Percentiles rank a stretch among this genome's conserved stretches.
Conservation (phyloP, 2,797 vertebrate species). For the Gymnopithys bicolor region DNA sequence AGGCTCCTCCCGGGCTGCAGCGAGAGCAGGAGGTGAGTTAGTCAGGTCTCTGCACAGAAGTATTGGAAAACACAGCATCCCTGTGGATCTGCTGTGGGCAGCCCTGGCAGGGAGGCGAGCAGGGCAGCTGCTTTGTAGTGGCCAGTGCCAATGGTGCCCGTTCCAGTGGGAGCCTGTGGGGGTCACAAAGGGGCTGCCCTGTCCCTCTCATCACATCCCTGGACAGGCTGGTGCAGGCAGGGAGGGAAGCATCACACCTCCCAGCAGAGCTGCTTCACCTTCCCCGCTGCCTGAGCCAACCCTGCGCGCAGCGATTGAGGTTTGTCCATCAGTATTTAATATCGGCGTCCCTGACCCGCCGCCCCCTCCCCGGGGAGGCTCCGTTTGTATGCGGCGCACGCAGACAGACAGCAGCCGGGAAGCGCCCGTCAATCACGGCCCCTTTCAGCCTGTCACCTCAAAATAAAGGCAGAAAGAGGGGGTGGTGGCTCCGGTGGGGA, state of each 20-base stretch:
- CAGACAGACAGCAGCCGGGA: conserved; percentile 57
- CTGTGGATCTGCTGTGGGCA: accelerated
- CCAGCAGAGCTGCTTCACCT: neutral
- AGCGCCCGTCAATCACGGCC: conserved; percentile 53
- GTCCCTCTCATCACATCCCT: neutral
- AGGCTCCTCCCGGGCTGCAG: neutral
- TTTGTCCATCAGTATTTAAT: conserved; percentile 22
- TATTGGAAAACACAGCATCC: neutral
- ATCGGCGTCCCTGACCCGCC: neutral
- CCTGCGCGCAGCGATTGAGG: accelerated
- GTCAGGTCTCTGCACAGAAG: neutral
- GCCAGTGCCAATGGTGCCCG: accelerated
- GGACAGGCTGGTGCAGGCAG: accelerated
- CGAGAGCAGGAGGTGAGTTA: neutral
- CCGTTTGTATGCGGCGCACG: conserved; percentile 29
- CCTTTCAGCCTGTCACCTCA: conserved; percentile 32
- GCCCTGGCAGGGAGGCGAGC: neutral
- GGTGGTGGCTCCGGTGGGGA: neutral
- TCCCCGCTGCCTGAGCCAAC: accelerated
- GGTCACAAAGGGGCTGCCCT: neutral
- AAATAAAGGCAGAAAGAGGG: neutral
- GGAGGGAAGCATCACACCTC: neutral
- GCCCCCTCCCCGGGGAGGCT: neutral
- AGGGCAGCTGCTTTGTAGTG: neutral
- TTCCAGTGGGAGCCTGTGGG: neutral